Conservation (phyloP, 2,888 invertebrate species). For the Girardia tigrina region DNA sequence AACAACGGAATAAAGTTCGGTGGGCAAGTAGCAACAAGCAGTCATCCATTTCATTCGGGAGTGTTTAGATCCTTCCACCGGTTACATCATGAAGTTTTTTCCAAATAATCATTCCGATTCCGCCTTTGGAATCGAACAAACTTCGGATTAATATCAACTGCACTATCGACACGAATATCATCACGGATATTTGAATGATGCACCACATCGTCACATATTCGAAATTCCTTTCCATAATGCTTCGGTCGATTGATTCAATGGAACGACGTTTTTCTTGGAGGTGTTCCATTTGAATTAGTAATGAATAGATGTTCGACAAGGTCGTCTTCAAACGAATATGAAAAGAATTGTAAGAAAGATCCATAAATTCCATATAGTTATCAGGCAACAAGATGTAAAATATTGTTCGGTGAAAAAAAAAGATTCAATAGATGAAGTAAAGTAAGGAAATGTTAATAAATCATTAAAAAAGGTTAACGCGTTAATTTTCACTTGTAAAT, state of each 20-base stretch:
- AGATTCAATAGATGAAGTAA: too few species aligned
- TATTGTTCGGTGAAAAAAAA: too few species aligned
- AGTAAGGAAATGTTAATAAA: too few species aligned
- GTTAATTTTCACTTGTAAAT: too few species aligned
- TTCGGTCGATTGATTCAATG: neutral
- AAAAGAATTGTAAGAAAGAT: too few species aligned
- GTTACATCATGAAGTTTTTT: constrained; percentile 5
- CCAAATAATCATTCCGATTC: neutral
- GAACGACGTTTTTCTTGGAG: neutral
- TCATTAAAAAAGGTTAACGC: too few species aligned
- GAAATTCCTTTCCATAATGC: constrained; percentile 2
- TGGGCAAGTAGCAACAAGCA: too few species aligned
- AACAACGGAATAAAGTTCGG: too few species aligned
- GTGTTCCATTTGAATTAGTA: constrained; percentile 8
- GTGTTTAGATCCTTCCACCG: neutral
- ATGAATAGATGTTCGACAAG: neutral
- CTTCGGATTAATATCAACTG: neutral
- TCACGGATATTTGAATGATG: neutral
- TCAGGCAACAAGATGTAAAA: too few species aligned
- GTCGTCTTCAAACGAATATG: too few species aligned
- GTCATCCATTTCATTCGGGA: too few species aligned
- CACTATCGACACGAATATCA: neutral
- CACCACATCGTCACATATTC: constrained; percentile 12
- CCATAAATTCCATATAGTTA: too few species aligned
- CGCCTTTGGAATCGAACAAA: neutral